phyloP scores from a whole-genome alignment of 1,140 invertebrate genomes.

The Melipona quadrifasciata region DNA sequence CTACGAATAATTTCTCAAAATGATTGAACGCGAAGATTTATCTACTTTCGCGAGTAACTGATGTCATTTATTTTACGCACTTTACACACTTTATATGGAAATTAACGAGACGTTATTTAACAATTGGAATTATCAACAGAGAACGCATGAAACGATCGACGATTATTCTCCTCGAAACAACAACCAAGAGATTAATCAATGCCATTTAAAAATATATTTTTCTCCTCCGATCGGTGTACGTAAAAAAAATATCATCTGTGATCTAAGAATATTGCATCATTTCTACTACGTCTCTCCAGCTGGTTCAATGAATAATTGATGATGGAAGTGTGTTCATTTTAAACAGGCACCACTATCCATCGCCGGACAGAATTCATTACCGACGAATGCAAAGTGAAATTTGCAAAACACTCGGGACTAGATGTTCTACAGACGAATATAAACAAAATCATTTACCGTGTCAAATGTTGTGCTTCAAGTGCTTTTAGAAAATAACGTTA shows the following conservation, averaged over 20 bases:
- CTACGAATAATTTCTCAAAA: too few relatives aligned
- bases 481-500: neutral
- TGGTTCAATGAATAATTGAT: constrained; percentile 23
- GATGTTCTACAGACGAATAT: too few relatives aligned
- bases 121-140: too few relatives aligned
- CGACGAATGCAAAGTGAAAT: neutral
- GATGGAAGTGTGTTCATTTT: neutral
- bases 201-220: neutral
- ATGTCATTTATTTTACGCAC: too few relatives aligned
- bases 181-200: neutral
- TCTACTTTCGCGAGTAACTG: too few relatives aligned
- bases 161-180: neutral
- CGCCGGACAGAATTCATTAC: neutral
- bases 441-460: neutral
- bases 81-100: too few relatives aligned
- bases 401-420: neutral
- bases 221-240: neutral
- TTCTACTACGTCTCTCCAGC: neutral
- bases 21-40: too few relatives aligned
- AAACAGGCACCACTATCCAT: neutral
- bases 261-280: constrained; percentile 8
- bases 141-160: too few relatives aligned
- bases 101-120: too few relatives aligned
- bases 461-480: neutral
- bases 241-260: neutral